These are phyloP conservation scores for Globicephala melas DNA, from an alignment of 2,113 vertebrate genomes.

Conservation along the genomic window DNA sequence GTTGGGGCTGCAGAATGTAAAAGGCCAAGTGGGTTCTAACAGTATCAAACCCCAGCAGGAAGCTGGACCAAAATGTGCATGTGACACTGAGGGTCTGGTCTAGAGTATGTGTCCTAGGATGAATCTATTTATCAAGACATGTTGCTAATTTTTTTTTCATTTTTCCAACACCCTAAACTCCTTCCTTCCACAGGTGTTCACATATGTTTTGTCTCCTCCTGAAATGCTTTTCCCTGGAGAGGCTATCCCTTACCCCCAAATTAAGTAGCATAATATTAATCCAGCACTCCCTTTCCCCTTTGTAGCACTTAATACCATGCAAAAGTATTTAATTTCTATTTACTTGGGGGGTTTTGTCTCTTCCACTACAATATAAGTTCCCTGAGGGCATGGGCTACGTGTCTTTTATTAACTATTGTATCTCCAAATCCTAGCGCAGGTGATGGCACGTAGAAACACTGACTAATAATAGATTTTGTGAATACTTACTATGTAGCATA, in stretches of 20 bases:
- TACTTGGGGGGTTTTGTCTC: not conserved
- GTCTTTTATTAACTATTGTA: not conserved
- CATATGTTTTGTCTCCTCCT: not conserved
- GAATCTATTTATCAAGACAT: not conserved
- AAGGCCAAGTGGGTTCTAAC: not conserved
- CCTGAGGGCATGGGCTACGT: not conserved
- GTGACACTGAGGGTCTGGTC: not conserved
- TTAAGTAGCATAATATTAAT: not conserved
- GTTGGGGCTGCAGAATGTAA: fast-evolving
- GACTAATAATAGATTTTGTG: not conserved
- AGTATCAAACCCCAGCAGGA: not conserved
- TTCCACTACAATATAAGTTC: not conserved
- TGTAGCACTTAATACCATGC: not conserved
- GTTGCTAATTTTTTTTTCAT: not conserved
- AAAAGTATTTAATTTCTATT: not conserved
- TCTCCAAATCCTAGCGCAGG: not conserved
- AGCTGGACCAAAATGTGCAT: not conserved
- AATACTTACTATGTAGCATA: not conserved
- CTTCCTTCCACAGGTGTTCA: not conserved
- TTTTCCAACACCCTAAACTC: not conserved
- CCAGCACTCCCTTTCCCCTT: not conserved
- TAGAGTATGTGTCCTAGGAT: not conserved
- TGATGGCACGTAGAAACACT: not conserved
- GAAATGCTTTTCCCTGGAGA: not conserved
- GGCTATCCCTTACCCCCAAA: not conserved